Conservation (phyloP, 2,888 invertebrate species). For the Patella ulyssiponensis region DNA sequence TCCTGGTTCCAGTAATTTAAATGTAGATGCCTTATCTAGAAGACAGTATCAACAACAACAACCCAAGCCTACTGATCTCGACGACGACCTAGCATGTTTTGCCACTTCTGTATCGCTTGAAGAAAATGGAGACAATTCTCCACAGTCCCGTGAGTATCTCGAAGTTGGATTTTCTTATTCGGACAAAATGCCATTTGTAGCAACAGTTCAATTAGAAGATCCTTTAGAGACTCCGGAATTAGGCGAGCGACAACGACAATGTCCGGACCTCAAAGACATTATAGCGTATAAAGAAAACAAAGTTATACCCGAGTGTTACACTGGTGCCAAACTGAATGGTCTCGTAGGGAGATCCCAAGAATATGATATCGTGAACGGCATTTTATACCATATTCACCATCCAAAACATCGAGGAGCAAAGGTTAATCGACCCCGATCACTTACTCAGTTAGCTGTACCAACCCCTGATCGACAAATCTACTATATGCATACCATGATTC, state of each 20-base stretch:
- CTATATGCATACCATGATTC: not conserved
- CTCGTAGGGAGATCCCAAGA: not conserved
- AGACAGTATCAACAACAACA: conserved; percentile 16
- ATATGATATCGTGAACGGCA: not conserved
- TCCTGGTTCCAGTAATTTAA: conserved; percentile 28
- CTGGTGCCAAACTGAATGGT: not conserved
- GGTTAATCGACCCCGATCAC: not conserved
- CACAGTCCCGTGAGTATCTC: too few relatives aligned
- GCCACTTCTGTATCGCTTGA: too few relatives aligned
- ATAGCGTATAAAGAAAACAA: too few relatives aligned
- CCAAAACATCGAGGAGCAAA: not conserved
- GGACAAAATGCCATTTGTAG: too few relatives aligned
- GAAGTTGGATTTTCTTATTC: too few relatives aligned
- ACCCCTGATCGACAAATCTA: not conserved
- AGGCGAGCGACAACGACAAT: too few relatives aligned
- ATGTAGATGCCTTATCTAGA: conserved; percentile 33
- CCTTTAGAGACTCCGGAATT: too few relatives aligned
- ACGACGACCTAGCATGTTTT: too few relatives aligned
- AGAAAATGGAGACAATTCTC: too few relatives aligned
- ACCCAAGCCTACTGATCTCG: not conserved
- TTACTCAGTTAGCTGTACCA: not conserved
- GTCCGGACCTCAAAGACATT: too few relatives aligned
- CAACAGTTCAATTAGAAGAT: too few relatives aligned
- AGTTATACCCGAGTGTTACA: not conserved
- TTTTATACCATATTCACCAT: not conserved